These are phyloP conservation scores for Cyclura pinguis DNA, from an alignment of 2,797 vertebrate genomes.

Conservation along the genomic window DNA sequence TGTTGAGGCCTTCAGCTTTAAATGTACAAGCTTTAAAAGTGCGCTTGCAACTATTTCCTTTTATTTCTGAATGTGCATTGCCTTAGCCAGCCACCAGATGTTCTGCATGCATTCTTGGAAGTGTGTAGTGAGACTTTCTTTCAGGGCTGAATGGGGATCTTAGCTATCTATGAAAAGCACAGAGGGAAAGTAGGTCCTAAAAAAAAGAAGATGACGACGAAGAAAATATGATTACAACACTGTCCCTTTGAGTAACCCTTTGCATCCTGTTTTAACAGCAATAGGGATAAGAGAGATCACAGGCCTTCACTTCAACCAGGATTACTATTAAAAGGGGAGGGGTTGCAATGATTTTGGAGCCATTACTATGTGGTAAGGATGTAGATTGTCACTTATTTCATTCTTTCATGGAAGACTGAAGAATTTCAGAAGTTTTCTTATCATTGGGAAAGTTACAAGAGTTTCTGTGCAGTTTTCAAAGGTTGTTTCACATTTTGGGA, in stretches of 20 bases:
- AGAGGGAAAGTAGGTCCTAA: constrained; percentile 51
- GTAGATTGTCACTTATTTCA: no score
- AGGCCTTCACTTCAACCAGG: constrained; percentile 11
- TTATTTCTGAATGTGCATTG: constrained; percentile 84
- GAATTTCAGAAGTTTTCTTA: no score
- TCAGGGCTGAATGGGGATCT: constrained; percentile 67
- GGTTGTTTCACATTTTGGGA: no score
- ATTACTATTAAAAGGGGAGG: constrained; percentile 12
- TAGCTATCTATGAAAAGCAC: constrained; percentile 67
- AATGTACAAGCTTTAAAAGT: constrained; percentile 83
- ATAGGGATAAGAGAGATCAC: constrained; percentile 50
- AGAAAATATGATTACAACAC: constrained; percentile 30
- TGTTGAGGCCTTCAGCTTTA: constrained; percentile 83
- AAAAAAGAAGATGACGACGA: constrained; percentile 22
- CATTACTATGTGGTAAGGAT: neutral
- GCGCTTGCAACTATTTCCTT: constrained; percentile 82
- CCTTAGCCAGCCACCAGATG: constrained; percentile 86
- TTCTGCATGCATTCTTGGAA: constrained; percentile 83
- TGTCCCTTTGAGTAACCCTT: constrained; percentile 33
- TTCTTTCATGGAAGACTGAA: no score
- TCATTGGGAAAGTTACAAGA: no score
- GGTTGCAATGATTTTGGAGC: constrained; percentile 22
- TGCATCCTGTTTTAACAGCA: neutral
- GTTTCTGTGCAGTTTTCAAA: no score
- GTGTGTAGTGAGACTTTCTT: constrained; percentile 74